Percentiles rank a stretch among this genome's conserved stretches.
Evolutionary conservation across 1,140 invertebrate genomes (phyloP).

Genomic region (Sarcophaga bullata): DNA sequence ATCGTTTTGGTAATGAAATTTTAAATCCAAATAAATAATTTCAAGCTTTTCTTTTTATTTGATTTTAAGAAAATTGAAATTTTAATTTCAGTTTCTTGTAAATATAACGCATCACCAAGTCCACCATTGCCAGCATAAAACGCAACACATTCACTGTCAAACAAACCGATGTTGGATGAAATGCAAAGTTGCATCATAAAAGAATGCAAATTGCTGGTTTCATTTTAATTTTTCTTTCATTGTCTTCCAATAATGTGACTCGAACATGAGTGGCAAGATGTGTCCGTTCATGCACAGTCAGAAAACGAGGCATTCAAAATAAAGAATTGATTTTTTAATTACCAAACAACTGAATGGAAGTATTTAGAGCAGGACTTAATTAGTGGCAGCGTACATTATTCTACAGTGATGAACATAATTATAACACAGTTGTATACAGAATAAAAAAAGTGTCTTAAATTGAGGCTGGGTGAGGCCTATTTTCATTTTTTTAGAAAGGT

Average conservation of each 20-base stretch:
- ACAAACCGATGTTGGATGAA: not conserved
- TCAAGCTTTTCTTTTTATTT: no score
- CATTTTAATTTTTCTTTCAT: slow-evolving; percentile 32
- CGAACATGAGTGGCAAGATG: not conserved
- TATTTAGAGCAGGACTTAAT: not conserved
- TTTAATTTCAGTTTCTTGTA: not conserved
- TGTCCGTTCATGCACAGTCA: not conserved
- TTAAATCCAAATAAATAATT: no score
- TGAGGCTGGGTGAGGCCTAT: no score
- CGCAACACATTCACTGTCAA: not conserved
- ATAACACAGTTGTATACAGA: no score
- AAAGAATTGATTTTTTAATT: slow-evolving; percentile 39
- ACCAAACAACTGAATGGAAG: not conserved
- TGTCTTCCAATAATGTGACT: slow-evolving; percentile 7
- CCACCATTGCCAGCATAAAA: not conserved
- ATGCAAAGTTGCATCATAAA: not conserved
- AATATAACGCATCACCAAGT: not conserved
- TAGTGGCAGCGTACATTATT: not conserved
- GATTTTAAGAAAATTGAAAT: not conserved
- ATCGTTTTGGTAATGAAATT: no score
- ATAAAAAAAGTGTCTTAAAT: no score
- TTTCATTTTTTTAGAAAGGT: no score
- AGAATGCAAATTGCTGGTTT: slow-evolving; percentile 27
- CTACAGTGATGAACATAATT: no score
- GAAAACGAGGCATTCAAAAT: slow-evolving; percentile 4